Evolutionary conservation across 2,888 invertebrate species (phyloP), one percentile per base, ranked within the genome.

Genomic region (Calliphora vomitoria): DNA sequence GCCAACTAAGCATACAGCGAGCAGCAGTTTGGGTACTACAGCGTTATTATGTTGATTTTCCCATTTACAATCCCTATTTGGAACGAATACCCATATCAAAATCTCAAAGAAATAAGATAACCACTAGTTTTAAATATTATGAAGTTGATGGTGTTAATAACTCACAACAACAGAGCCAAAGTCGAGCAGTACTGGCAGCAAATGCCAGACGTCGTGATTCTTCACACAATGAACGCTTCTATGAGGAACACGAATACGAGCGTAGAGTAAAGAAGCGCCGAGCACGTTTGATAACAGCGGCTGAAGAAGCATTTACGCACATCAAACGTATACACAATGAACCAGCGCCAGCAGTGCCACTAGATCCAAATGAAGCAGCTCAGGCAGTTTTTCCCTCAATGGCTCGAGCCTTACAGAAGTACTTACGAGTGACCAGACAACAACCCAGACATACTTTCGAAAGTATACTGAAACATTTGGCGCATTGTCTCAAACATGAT

Each of bases 281-380:
- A 84, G 98, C 99, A 4, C 95, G 99, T 25, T 95, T 99, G 58
- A 96, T 99, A 80, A 97, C 98, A 1, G 98, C 99, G 0, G 97
- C 99, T 0, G 99, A 99, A 93, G 99, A 99, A 92, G 99, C 99
- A 0, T 99, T 99, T 93, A 98, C 99, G 13, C 99, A 99, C 92
- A 98, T 99, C 89, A 97, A 98, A 91, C 95, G 99, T 53, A 95
- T 98, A 88, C 94, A 96, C 89, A 95, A 95, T 86, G 96, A 95
- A 89, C 95, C 95, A 79, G 96, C 97, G 44, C 96, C 97, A 0
- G 97, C 97, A 0, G 96, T 97, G 85, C 97, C 97, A 0, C 96
- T 99, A 95, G 98, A 99, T 92, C 97, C 99, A 0, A 96, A 98
- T 90, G 99, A 99, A 94, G 99, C 99, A 4, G 99, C 99, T 0